phyloP scores from a whole-genome alignment of 2,797 vertebrate species.

The Brachyrhaphis roseni region DNA sequence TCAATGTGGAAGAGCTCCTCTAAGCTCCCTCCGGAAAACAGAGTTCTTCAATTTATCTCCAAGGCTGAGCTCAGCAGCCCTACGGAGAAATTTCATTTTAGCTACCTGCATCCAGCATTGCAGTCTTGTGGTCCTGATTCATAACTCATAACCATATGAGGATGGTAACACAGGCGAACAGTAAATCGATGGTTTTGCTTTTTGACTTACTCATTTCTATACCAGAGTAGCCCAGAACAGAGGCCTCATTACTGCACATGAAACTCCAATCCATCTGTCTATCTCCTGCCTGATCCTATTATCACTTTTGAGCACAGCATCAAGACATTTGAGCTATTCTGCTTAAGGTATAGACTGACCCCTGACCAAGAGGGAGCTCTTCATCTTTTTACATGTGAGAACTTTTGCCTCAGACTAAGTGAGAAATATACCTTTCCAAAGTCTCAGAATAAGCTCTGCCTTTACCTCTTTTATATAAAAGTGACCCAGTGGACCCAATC shows the following conservation, averaged over 20 bases:
- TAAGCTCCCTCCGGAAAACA: background rate
- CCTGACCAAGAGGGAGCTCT: background rate
- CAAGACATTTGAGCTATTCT: background rate
- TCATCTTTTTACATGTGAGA: background rate
- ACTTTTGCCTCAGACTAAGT: background rate
- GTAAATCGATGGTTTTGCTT: background rate
- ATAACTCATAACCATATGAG: background rate
- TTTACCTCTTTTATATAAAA: background rate
- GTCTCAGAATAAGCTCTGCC: background rate
- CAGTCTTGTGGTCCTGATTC: background rate
- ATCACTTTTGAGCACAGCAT: background rate
- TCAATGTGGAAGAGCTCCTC: background rate
- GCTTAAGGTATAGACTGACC: background rate
- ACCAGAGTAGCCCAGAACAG: background rate
- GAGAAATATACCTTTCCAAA: background rate
- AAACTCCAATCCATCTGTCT: background rate
- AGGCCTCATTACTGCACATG: background rate
- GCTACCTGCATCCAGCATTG: background rate
- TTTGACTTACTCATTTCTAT: background rate
- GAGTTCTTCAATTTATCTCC: background rate
- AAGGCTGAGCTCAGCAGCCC: background rate
- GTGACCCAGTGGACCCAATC: background rate
- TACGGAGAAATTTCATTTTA: background rate
- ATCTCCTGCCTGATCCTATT: background rate
- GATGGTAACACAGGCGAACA: background rate